phyloP scores from a whole-genome alignment of 2,113 vertebrate genomes.

The Centropus unirufus region DNA sequence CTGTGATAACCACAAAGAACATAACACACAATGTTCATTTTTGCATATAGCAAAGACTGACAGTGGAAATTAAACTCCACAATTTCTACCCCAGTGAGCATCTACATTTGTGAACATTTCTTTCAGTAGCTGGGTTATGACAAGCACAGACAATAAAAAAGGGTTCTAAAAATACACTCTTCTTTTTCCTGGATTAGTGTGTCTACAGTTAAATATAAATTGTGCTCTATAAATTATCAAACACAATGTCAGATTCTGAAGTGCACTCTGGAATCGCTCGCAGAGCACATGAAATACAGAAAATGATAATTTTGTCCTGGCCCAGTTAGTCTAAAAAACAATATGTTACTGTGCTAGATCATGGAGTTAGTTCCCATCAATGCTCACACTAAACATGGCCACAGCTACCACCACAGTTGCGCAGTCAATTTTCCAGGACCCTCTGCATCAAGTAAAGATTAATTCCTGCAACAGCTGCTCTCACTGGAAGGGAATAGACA shows the following conservation, averaged over 20 bases:
- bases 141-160: slow-evolving; percentile 53
- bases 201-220: slow-evolving; percentile 73
- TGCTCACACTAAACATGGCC: neutral
- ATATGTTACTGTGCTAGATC: slow-evolving; percentile 1
- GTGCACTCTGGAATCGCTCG: neutral
- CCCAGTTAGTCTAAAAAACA: slow-evolving; percentile 52
- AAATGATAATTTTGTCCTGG: slow-evolving; percentile 42
- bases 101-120: neutral
- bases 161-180: slow-evolving; percentile 60
- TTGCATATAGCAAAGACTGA: neutral
- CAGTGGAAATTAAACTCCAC: neutral
- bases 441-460: slow-evolving; percentile 13
- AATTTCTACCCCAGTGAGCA: neutral
- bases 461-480: slow-evolving; percentile 59
- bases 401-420: neutral
- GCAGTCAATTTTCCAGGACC: neutral
- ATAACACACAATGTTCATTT: neutral
- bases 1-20: neutral
- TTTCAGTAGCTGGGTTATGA: slow-evolving; percentile 16
- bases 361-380: neutral
- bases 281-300: slow-evolving; percentile 18
- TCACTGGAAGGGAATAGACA: slow-evolving; percentile 43
- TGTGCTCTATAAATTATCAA: slow-evolving; percentile 67
- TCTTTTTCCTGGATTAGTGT: slow-evolving; percentile 57
- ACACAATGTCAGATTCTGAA: slow-evolving; percentile 69